Conservation (phyloP, 2,113 vertebrate genomes). For the Peromyscus maniculatus region DNA sequence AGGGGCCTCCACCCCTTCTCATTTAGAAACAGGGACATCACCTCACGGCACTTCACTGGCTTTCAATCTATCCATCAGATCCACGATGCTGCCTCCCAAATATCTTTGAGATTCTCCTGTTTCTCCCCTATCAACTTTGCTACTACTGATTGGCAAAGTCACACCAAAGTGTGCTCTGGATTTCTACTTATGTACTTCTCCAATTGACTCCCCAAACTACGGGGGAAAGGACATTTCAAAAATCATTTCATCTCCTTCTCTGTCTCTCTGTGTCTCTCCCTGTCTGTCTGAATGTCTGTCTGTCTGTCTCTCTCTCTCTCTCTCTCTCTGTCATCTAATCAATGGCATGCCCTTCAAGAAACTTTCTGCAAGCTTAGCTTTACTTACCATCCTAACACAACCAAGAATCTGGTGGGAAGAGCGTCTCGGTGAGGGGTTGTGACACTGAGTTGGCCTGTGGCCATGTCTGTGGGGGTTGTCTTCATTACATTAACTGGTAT, state of each 20-base stretch:
- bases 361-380: neutral
- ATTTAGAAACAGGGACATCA: neutral
- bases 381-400: neutral
- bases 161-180: neutral
- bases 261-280: neutral
- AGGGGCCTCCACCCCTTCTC: fast-evolving
- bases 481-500: neutral
- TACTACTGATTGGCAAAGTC: neutral
- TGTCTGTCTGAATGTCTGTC: neutral
- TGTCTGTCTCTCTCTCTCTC: neutral
- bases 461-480: neutral
- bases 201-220: neutral
- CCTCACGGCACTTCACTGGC: neutral
- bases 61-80: neutral
- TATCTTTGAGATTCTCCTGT: neutral
- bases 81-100: neutral
- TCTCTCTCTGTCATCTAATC: neutral
- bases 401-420: neutral
- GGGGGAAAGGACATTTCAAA: neutral
- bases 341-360: neutral
- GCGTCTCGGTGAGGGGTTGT: neutral
- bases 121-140: neutral
- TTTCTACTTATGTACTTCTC: neutral
- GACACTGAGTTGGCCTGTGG: neutral
- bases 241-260: neutral